phyloP scores from a whole-genome alignment of 2,797 vertebrate species.

The Chaetodon trifasciatus region DNA sequence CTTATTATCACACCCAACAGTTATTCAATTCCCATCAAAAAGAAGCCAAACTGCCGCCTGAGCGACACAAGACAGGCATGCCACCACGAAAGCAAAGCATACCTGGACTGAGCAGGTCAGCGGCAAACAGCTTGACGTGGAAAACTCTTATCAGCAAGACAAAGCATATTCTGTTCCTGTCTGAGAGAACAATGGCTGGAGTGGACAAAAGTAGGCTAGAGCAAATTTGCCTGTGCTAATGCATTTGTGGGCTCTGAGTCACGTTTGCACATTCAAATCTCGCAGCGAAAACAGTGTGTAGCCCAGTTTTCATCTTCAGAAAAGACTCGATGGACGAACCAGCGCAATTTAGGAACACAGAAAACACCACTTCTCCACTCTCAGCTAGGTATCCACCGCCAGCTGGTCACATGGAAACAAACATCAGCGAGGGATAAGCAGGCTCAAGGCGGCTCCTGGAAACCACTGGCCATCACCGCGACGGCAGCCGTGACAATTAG shows the following conservation, averaged over 20 bases:
- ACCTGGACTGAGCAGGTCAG: conserved; percentile 7
- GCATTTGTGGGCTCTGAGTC: conserved; percentile 53
- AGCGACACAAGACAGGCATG: neutral
- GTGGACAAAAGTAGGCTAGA: conserved; percentile 36
- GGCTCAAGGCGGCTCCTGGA: conserved; percentile 31
- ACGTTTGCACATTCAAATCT: conserved; percentile 51
- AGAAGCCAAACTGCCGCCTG: neutral
- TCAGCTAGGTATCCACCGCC: conserved; percentile 39
- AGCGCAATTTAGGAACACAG: neutral
- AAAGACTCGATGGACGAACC: neutral
- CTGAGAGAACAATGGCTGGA: conserved; percentile 6
- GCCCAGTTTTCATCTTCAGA: conserved; percentile 10
- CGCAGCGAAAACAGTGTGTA: conserved; percentile 26
- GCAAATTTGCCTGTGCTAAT: conserved; percentile 43
- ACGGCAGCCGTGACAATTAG: conserved; percentile 52
- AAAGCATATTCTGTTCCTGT: conserved; percentile 49
- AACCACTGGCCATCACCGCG: conserved; percentile 18
- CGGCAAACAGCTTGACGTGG: conserved; percentile 6
- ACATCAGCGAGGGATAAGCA: conserved; percentile 37
- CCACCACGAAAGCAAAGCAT: conserved; percentile 5
- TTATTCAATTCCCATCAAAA: neutral
- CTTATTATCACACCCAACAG: neutral
- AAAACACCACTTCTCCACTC: conserved; percentile 24
- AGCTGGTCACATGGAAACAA: conserved; percentile 62
- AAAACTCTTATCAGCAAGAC: conserved; percentile 36